Evolutionary conservation across 2,797 vertebrate genomes (phyloP).

Genomic region (Rousettus madagascariensis): DNA sequence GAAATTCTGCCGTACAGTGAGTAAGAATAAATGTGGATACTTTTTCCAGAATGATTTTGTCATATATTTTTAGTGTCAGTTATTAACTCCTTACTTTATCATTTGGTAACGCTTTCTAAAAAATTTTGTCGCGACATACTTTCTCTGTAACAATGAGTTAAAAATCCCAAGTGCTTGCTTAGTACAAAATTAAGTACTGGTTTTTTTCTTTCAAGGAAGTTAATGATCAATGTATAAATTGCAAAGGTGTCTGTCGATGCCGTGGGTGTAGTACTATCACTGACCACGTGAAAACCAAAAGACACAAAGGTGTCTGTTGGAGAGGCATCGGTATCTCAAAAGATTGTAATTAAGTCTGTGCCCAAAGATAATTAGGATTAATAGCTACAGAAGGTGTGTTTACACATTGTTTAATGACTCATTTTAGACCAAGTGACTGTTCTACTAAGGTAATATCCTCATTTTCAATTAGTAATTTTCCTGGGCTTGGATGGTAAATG

Average conservation of each 20-base stretch:
- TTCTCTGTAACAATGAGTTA: background rate
- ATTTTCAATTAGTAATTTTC: constrained; percentile 44
- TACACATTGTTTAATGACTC: constrained; percentile 46
- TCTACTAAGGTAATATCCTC: constrained; percentile 50
- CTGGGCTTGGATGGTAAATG: constrained; percentile 9
- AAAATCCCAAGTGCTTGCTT: background rate
- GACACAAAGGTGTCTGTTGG: background rate
- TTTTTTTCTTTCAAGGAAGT: constrained; percentile 4
- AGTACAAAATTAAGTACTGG: background rate
- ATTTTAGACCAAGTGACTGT: constrained; percentile 14
- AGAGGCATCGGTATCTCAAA: background rate
- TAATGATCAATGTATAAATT: constrained; percentile 20
- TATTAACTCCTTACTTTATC: background rate
- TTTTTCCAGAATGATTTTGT: background rate
- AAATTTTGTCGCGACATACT: background rate
- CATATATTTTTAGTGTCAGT: background rate
- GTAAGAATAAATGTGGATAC: background rate
- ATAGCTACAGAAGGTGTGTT: constrained; percentile 30
- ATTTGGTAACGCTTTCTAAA: background rate
- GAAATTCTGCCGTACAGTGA: background rate
- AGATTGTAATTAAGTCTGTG: background rate
- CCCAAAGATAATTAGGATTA: constrained; percentile 46
- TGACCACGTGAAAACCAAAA: background rate
- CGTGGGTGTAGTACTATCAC: background rate
- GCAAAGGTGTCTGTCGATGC: background rate